Evolutionary conservation across 2,797 vertebrate species (phyloP), one percentile per base, ranked within the genome.

Genomic region (Lagodon rhomboides): DNA sequence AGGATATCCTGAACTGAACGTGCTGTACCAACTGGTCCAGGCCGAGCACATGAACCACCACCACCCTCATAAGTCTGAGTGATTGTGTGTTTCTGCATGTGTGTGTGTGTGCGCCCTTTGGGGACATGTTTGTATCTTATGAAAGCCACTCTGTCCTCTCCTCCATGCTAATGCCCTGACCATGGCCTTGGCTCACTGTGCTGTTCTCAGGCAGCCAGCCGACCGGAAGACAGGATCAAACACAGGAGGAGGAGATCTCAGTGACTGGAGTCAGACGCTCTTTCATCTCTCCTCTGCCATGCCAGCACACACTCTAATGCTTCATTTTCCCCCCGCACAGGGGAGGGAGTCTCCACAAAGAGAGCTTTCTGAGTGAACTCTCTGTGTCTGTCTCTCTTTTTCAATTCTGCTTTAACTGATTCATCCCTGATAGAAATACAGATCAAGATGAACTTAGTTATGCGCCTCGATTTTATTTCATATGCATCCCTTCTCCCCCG

Each of bases 191-290:
- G 83, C 80, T 86, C 65, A 70, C 54, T 61, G 2, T 0, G 16
- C 69, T 49, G 68, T 68, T 87, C 80, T 86, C 44, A 34, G 77
- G 77, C 85, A 86, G 83, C 75, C 85, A 79, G 85, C 77, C 46
- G 68, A 81, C 91, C 82, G 55, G 82, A 85, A 88, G 91, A 89
- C 84, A 71, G 59, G 92, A 95, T 94, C 93, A 94, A 93, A 94
- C 79, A 12, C 68, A 59, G 83, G 71, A 90, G 91, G 90, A 89
- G 90, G 86, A 91, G 89, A 91, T 85, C 85, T 93, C 84, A 41
- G 87, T 66, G 86, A 91, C 87, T 81, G 77, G 80, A 90, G 88
- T 91, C 91, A 90, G 91, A 84, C 78, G 47, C 89, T 85, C 90
- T 92, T 94, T 92, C 90, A 93, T 94, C 90, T 94, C 85, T 59